Conservation (phyloP, 2,113 vertebrate species). For the Seriola rivoliana region DNA sequence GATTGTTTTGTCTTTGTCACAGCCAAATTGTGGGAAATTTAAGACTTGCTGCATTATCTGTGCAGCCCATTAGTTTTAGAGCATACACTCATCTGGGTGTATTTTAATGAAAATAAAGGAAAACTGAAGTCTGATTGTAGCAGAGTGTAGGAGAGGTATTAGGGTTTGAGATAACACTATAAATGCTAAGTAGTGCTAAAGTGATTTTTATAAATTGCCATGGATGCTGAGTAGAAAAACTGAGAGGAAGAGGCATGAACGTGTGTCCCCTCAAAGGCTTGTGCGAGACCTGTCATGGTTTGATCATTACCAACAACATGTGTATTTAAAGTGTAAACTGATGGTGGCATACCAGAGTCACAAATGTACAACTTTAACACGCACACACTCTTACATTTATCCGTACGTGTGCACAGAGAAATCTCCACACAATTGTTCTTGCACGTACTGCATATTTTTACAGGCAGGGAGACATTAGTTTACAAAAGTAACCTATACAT, state of each 20-base stretch:
- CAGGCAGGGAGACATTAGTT: constrained; percentile 59
- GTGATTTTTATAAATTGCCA: constrained; percentile 1
- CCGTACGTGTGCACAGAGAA: constrained; percentile 11
- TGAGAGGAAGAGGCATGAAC: background rate
- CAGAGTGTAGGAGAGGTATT: background rate
- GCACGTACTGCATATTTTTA: constrained; percentile 61
- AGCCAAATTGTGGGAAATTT: constrained; percentile 24
- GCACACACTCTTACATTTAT: constrained; percentile 23
- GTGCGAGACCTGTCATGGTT: background rate
- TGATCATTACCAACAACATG: background rate
- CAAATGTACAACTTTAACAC: constrained; percentile 3
- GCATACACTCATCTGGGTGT: constrained; percentile 5
- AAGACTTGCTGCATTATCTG: constrained; percentile 10
- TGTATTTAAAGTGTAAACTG: constrained; percentile 6
- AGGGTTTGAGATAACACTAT: constrained; percentile 15
- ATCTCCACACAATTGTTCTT: constrained; percentile 48
- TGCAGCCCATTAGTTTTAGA: constrained; percentile 9
- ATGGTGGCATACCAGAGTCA: constrained; percentile 6
- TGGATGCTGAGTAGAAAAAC: background rate
- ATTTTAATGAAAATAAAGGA: constrained; percentile 1
- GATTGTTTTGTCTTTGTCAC: constrained; percentile 28
- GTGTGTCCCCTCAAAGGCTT: background rate
- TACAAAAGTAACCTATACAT: constrained; percentile 65
- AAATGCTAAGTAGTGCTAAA: constrained; percentile 31
- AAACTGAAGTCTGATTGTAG: constrained; percentile 15